Percentiles rank a stretch among this genome's conserved stretches.
Evolutionary conservation across 2,113 vertebrate genomes (phyloP).

Genomic region (Rattus norvegicus): GRCr8 NC_086020.1:166840001-166840500

Average conservation of each 20-base stretch:
- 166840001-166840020: background rate
- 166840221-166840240: background rate
- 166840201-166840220: background rate
- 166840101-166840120: background rate
- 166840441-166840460: background rate
- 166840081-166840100: no score
- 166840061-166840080: background rate
- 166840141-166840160: background rate
- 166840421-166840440: background rate
- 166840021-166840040: background rate
- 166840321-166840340: background rate
- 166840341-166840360: background rate
- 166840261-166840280: background rate
- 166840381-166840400: background rate
- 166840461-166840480: background rate
- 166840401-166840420: background rate
- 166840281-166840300: background rate
- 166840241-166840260: background rate
- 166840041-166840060: background rate
- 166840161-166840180: background rate
- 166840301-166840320: background rate
- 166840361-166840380: background rate
- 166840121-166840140: background rate
- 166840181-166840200: background rate
- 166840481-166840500: background rate